Percentiles rank a stretch among this genome's conserved stretches.
Conservation (phyloP, 1,140 invertebrate genomes). For the Manduca sexta region DNA sequence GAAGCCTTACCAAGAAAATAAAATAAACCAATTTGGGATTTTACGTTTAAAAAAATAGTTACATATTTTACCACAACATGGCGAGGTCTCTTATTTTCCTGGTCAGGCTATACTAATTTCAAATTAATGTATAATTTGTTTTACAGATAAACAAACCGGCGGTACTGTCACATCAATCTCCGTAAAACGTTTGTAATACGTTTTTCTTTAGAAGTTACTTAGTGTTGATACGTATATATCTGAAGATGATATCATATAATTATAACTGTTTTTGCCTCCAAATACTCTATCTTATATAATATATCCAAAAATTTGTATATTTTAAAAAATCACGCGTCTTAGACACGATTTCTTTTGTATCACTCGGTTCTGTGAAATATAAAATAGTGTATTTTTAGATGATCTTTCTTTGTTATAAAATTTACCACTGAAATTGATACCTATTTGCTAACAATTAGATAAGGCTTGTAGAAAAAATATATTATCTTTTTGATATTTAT, state of each 20-base stretch:
- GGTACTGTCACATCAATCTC: slow-evolving; percentile 4
- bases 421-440: slow-evolving; percentile 37
- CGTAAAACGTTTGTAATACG: slow-evolving; percentile 16
- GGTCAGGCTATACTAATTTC: too few relatives aligned
- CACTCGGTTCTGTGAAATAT: slow-evolving; percentile 32
- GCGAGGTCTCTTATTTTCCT: too few relatives aligned
- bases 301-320: slow-evolving; percentile 24
- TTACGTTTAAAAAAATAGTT: too few relatives aligned
- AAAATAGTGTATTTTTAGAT: slow-evolving; percentile 67
- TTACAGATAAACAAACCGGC: neutral
- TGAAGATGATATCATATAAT: slow-evolving; percentile 15
- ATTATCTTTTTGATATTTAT: neutral
- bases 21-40: too few relatives aligned
- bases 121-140: too few relatives aligned
- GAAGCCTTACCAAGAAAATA: too few relatives aligned
- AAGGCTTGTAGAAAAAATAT: slow-evolving; percentile 45
- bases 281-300: slow-evolving; percentile 15
- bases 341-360: slow-evolving; percentile 42
- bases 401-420: slow-evolving; percentile 60
- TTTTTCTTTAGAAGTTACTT: slow-evolving; percentile 40
- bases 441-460: slow-evolving; percentile 43
- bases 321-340: slow-evolving; percentile 45
- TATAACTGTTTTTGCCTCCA: slow-evolving; percentile 16
- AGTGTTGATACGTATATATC: slow-evolving; percentile 27
- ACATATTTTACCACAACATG: too few relatives aligned